Percentiles rank a stretch among this genome's conserved stretches.
These are phyloP conservation scores for Erinaceus europaeus DNA, from an alignment of 2,113 vertebrate genomes.

Conservation along the genomic window DNA sequence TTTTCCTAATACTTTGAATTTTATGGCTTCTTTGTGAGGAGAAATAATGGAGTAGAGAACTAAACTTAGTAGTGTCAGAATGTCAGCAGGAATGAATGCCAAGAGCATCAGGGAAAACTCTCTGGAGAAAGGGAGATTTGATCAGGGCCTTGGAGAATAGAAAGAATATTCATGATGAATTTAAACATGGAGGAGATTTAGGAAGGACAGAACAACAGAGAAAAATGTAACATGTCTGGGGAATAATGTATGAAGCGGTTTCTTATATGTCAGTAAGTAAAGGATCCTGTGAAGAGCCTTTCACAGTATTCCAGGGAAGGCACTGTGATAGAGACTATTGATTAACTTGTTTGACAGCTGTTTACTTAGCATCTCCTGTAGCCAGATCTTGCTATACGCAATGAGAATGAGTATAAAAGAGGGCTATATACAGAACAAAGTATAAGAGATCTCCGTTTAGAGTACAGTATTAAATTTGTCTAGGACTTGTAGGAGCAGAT, in stretches of 20 bases:
- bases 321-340: neutral
- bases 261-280: neutral
- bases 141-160: neutral
- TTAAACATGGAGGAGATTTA: neutral
- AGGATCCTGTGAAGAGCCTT: neutral
- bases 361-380: neutral
- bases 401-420: neutral
- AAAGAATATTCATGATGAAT: neutral
- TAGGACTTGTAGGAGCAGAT: neutral
- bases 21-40: neutral
- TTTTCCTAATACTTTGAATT: neutral
- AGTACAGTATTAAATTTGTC: neutral
- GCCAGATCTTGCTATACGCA: neutral
- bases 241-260: neutral
- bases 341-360: neutral
- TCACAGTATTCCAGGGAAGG: neutral
- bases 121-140: constrained; percentile 3
- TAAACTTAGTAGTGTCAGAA: neutral
- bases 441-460: neutral
- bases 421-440: neutral
- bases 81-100: neutral
- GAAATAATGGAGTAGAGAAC: neutral
- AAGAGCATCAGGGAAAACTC: neutral
- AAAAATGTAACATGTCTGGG: neutral
- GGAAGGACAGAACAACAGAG: neutral